Base-by-base conservation (phyloP, 2,113 vertebrate genomes). In the Coregonus clupeaformis region DNA sequence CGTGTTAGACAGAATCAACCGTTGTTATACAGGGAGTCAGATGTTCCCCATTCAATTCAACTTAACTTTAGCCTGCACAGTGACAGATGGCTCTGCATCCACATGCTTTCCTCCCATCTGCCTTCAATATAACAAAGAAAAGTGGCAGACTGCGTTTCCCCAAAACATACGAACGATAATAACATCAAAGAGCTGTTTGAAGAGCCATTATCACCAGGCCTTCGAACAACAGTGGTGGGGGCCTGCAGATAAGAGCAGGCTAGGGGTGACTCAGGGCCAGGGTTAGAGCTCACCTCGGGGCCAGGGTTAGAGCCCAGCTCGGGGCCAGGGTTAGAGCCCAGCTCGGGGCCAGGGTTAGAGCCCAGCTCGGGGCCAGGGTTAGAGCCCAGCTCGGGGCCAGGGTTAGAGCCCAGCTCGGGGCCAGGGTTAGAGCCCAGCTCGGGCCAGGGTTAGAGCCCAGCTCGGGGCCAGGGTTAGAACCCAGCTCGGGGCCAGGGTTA, bases 361-460 rank as follows among this genome's bases (percentile, higher is more conserved):
- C 36, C 29, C 68, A 75, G 76, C 32, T 62, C 63, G 63, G 77
- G 74, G 75, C 74, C 59, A 81, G 70, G 30, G 36, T 30, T 49
- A 62, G 69, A 99, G 97, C 91, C 98, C 99, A 95, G 99, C 98
- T 99, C 94, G 76, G 92, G 85, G 82, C 69, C 30, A 74, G 65
- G 75, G 29, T 67, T 24, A 52, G 7, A 59, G n/a, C n/a, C n/a
- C n/a, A n/a, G n/a, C n/a, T n/a, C n/a, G n/a, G 55, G 24, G 45
- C 67, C 45, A 52, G 55, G n/a, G n/a, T n/a, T n/a, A n/a, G n/a
- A n/a, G n/a, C n/a, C n/a, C n/a, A n/a, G n/a, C n/a, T n/a, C n/a
- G n/a, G n/a, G n/a, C n/a, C n/a, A n/a, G n/a, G n/a, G n/a, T n/a
- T n/a, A n/a, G n/a, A n/a, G n/a, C n/a, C n/a, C n/a, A n/a, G n/a